Evolutionary conservation across 1,140 invertebrate species (phyloP).

Genomic region (Drosophila trapezifrons): DNA sequence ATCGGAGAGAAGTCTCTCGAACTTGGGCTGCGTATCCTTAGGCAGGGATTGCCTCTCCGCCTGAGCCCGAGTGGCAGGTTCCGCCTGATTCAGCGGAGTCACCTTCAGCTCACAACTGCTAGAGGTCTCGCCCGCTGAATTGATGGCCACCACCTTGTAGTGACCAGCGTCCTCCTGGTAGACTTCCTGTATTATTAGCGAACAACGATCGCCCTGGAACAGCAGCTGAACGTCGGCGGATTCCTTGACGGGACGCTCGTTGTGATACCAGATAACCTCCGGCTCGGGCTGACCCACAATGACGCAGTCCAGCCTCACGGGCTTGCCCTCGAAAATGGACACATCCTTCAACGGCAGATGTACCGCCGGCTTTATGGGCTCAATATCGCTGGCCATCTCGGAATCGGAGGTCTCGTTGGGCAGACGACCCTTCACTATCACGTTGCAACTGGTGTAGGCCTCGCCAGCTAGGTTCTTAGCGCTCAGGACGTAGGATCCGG

Average conservation of each 20-base stretch:
- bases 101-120: constrained; percentile 89
- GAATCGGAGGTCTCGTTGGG: constrained; percentile 90
- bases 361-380: constrained; percentile 89
- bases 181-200: constrained; percentile 90
- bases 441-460: constrained; percentile 86
- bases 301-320: constrained; percentile 90
- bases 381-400: constrained; percentile 89
- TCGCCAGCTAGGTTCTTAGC: constrained; percentile 88
- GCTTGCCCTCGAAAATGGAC: constrained; percentile 89
- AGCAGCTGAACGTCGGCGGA: constrained; percentile 91
- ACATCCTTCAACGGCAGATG: constrained; percentile 89
- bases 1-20: constrained; percentile 89
- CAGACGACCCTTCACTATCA: constrained; percentile 89
- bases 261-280: constrained; percentile 95
- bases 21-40: constrained; percentile 87
- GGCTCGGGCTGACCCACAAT: constrained; percentile 94
- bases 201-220: constrained; percentile 92
- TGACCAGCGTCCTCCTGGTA: constrained; percentile 90
- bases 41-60: constrained; percentile 76
- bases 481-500: constrained; percentile 88
- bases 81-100: constrained; percentile 78
- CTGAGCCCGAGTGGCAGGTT: constrained; percentile 71
- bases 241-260: constrained; percentile 92
- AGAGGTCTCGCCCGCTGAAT: constrained; percentile 91
- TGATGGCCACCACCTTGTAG: constrained; percentile 92